A percentile compares a stretch with the other conserved stretches of the same genome.
Conservation (phyloP, 2,888 invertebrate genomes). For the Ischnura elegans region DNA sequence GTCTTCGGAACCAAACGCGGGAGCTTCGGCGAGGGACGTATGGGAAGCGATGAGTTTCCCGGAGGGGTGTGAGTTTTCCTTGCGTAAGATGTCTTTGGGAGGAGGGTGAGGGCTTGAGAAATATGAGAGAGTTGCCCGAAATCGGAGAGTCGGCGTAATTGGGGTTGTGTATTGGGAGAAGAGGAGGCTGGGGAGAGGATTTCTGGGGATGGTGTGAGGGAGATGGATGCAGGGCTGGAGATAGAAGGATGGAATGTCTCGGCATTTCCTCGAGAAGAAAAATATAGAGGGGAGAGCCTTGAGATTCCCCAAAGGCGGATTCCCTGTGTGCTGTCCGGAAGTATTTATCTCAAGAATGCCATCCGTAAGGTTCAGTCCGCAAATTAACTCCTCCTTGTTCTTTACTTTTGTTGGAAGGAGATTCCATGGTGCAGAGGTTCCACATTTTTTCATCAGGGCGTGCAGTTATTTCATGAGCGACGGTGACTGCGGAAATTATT, state of each 20-base stretch:
- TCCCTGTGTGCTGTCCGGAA: not conserved
- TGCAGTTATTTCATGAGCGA: no score
- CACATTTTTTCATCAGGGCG: no score
- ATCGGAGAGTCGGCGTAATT: constrained; percentile 21
- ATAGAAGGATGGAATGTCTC: not conserved
- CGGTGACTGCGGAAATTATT: no score
- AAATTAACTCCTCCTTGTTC: not conserved
- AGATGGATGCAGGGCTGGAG: not conserved
- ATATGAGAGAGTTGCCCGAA: not conserved
- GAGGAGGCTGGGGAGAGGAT: not conserved
- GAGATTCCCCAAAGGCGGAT: not conserved
- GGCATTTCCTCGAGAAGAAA: not conserved
- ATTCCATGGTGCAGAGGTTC: no score
- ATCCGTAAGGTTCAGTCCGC: not conserved
- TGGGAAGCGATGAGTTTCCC: not conserved
- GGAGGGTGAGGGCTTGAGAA: not conserved
- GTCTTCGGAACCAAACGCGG: not conserved
- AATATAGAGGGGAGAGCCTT: not conserved
- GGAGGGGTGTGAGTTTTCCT: not conserved
- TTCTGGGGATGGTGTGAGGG: not conserved
- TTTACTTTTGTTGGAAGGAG: not conserved
- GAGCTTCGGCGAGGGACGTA: not conserved
- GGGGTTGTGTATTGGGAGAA: constrained; percentile 1
- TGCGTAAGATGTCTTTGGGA: not conserved
- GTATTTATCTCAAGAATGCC: not conserved